A percentile compares a stretch with the other conserved stretches of the same genome.
phyloP scores from a whole-genome alignment of 2,797 vertebrate genomes.

The Pantherophis alleghaniensis region DNA sequence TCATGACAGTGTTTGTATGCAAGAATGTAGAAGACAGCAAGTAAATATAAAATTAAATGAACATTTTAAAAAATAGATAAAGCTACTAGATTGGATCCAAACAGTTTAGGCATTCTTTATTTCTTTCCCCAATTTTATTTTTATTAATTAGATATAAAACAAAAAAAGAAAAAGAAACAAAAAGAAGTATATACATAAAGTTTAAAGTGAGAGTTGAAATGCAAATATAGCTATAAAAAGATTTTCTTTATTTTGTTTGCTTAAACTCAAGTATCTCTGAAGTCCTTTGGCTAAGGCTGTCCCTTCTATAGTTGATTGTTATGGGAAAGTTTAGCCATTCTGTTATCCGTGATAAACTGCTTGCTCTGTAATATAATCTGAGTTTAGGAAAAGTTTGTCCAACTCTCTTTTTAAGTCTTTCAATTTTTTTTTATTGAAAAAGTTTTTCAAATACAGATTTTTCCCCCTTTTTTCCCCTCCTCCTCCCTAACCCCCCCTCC shows the following conservation, averaged over 20 bases:
- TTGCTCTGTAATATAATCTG: not conserved
- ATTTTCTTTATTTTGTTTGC: no score
- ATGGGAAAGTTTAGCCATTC: no score
- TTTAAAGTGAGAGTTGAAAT: no score
- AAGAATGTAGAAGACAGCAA: conserved; percentile 1
- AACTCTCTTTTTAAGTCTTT: not conserved
- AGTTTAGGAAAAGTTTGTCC: not conserved
- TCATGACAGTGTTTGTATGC: conserved; percentile 9
- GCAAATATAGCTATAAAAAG: no score
- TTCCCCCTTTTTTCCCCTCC: no score
- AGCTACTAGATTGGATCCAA: not conserved
- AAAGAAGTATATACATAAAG: not conserved
- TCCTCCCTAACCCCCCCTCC: no score
- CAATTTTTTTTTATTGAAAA: no score
- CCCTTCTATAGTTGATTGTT: no score
- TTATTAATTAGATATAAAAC: not conserved
- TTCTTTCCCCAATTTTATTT: not conserved
- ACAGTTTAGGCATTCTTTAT: not conserved
- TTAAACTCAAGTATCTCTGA: no score
- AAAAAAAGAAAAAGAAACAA: not conserved
- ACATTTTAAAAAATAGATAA: not conserved
- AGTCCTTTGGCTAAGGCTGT: no score
- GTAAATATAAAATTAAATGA: not conserved
- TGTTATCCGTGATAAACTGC: no score
- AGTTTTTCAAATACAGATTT: no score